A percentile compares a stretch with the other conserved stretches of the same genome.
Conservation (phyloP, 1,140 invertebrate species). For the Asobara japonica region DNA sequence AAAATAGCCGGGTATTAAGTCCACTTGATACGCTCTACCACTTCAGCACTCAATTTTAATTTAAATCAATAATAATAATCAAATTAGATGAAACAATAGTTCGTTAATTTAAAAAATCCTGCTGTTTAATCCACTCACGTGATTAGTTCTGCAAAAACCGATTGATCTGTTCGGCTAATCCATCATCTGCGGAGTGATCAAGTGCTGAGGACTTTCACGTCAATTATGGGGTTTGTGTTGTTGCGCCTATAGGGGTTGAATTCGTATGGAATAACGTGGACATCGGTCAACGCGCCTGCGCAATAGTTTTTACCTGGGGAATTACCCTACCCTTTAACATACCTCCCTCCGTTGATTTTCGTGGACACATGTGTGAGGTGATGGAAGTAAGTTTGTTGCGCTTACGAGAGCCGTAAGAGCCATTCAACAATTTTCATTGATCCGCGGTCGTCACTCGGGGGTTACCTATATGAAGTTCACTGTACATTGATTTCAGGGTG, state of each 20-base stretch:
- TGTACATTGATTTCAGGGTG: not conserved
- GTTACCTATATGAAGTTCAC: not conserved
- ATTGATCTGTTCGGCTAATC: not conserved
- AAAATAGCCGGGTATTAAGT: no score
- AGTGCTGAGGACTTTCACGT: not conserved
- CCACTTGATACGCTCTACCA: no score
- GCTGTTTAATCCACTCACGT: not conserved
- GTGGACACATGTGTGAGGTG: not conserved
- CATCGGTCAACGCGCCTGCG: constrained; percentile 57
- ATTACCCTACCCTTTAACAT: constrained; percentile 20
- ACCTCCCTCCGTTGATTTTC: not conserved
- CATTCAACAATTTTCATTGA: not conserved
- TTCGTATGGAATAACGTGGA: constrained; percentile 39
- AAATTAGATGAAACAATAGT: no score
- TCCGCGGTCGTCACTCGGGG: not conserved
- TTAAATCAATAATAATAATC: no score
- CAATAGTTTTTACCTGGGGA: constrained; percentile 24
- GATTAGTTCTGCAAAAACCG: not conserved
- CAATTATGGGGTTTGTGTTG: not conserved
- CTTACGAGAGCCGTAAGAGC: not conserved
- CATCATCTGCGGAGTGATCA: not conserved
- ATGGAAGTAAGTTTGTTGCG: not conserved
- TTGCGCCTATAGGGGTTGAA: not conserved
- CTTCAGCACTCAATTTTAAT: no score
- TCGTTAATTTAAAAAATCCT: not conserved